Conservation (phyloP, 1,140 invertebrate genomes). For the Penaeus chinensis region DNA sequence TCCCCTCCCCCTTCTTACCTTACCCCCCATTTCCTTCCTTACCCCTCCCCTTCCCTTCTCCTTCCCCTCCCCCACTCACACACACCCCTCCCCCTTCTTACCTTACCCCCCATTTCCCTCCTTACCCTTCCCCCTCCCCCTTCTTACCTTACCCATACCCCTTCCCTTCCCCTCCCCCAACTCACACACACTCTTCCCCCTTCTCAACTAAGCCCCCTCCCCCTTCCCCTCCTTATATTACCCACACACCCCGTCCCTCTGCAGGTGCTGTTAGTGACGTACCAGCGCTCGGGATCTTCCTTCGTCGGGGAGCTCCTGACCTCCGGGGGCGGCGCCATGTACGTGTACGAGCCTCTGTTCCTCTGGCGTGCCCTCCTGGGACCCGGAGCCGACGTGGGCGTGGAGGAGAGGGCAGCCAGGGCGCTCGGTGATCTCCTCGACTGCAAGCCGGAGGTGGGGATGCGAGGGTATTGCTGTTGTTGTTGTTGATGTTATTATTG, state of each 20-base stretch:
- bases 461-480: background rate
- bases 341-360: constrained; percentile 54
- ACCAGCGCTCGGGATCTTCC: constrained; percentile 43
- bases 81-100: too few relatives aligned
- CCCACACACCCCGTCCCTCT: background rate
- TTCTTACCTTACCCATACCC: too few relatives aligned
- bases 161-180: too few relatives aligned
- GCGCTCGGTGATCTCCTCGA: constrained; percentile 47
- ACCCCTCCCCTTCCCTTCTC: too few relatives aligned
- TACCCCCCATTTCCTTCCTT: too few relatives aligned
- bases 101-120: too few relatives aligned
- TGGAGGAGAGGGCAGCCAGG: background rate
- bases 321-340: constrained; percentile 45
- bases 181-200: too few relatives aligned
- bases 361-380: constrained; percentile 23
- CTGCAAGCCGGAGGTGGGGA: constrained; percentile 41
- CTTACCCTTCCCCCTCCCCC: too few relatives aligned
- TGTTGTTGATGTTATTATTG: background rate
- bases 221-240: too few relatives aligned
- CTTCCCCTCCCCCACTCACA: too few relatives aligned
- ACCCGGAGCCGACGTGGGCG: background rate
- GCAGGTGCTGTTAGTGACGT: constrained; percentile 52
- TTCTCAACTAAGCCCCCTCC: too few relatives aligned
- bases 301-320: constrained; percentile 57
- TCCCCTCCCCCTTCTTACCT: too few relatives aligned